These are phyloP conservation scores for Hyles lineata DNA, from an alignment of 2,888 invertebrate genomes.

Conservation along the genomic window DNA sequence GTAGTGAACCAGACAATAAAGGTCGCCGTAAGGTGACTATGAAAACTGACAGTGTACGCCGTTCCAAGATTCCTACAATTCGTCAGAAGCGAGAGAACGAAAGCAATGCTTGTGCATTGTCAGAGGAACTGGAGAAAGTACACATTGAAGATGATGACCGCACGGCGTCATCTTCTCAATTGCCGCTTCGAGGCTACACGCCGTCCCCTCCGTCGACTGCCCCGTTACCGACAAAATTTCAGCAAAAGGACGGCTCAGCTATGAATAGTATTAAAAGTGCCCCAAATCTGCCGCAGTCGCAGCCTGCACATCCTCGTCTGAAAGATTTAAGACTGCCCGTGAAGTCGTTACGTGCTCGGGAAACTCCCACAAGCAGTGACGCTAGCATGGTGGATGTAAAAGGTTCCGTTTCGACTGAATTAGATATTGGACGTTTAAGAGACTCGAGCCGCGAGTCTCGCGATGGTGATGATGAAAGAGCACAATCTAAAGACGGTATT, in stretches of 20 bases:
- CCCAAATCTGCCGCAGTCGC: slow-evolving; percentile 89
- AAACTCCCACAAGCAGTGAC: slow-evolving; percentile 86
- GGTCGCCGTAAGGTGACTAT: slow-evolving; percentile 84
- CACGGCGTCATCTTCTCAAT: slow-evolving; percentile 84
- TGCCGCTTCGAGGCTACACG: slow-evolving; percentile 89
- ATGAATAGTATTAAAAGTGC: slow-evolving; percentile 93
- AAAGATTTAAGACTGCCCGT: slow-evolving; percentile 90
- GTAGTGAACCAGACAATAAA: slow-evolving; percentile 80
- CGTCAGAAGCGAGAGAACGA: slow-evolving; percentile 81
- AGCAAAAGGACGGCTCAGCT: slow-evolving; percentile 87
- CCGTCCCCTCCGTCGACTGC: slow-evolving; percentile 94
- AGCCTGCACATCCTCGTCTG: slow-evolving; percentile 88
- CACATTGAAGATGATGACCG: slow-evolving; percentile 86
- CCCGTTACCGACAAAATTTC: slow-evolving; percentile 92
- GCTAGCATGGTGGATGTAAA: slow-evolving; percentile 87
- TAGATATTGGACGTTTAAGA: slow-evolving; percentile 79
- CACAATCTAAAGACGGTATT: slow-evolving; percentile 87
- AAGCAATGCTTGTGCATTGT: slow-evolving; percentile 69
- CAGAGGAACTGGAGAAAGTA: slow-evolving; percentile 86
- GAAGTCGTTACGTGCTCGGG: slow-evolving; percentile 87
- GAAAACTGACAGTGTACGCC: slow-evolving; percentile 83
- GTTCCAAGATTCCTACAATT: slow-evolving; percentile 86
- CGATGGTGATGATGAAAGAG: slow-evolving; percentile 89
- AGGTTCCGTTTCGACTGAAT: slow-evolving; percentile 75
- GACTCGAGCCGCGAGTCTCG: slow-evolving; percentile 83